Evolutionary conservation across 1,140 invertebrate species (phyloP).

Genomic region (Drosophila ercepeae): DNA sequence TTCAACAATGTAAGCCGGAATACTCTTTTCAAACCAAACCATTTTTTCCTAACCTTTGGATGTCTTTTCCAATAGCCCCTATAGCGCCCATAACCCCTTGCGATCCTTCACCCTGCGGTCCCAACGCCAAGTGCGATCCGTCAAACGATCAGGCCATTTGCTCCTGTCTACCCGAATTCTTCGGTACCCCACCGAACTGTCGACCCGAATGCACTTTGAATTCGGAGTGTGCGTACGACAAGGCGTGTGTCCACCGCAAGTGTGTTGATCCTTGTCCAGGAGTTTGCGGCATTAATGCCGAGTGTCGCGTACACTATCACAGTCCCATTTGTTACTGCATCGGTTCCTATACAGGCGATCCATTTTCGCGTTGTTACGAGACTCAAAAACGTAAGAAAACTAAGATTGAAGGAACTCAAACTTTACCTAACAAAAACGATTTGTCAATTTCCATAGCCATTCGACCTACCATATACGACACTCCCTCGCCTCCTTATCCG

Average conservation of each 20-base stretch:
- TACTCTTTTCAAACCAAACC: slow-evolving; percentile 2
- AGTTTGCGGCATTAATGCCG: slow-evolving; percentile 88
- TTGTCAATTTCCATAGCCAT: slow-evolving; percentile 3
- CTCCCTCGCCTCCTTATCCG: slow-evolving; percentile 64
- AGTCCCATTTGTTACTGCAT: slow-evolving; percentile 90
- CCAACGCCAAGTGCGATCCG: slow-evolving; percentile 88
- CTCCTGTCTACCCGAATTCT: slow-evolving; percentile 88
- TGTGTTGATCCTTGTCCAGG: slow-evolving; percentile 91
- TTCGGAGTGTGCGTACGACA: slow-evolving; percentile 89
- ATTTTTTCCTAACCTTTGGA: slow-evolving; percentile 64
- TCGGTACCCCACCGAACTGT: slow-evolving; percentile 90
- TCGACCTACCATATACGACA: slow-evolving; percentile 52
- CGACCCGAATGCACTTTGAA: slow-evolving; percentile 90
- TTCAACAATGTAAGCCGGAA: slow-evolving; percentile 85
- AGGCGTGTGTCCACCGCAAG: slow-evolving; percentile 88
- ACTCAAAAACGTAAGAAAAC: slow-evolving; percentile 79
- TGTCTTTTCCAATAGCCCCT: slow-evolving; percentile 60
- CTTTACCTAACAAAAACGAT: slow-evolving; percentile 12
- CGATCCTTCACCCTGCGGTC: slow-evolving; percentile 89
- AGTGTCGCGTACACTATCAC: slow-evolving; percentile 89
- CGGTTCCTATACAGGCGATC: slow-evolving; percentile 89
- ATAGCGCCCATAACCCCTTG: slow-evolving; percentile 84
- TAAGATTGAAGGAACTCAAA: background rate
- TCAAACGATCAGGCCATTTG: slow-evolving; percentile 88
- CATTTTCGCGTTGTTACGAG: slow-evolving; percentile 86